Evolutionary conservation across 2,888 invertebrate genomes (phyloP), one percentile per base, ranked within the genome.

Genomic region (Itoplectis maculator): DNA sequence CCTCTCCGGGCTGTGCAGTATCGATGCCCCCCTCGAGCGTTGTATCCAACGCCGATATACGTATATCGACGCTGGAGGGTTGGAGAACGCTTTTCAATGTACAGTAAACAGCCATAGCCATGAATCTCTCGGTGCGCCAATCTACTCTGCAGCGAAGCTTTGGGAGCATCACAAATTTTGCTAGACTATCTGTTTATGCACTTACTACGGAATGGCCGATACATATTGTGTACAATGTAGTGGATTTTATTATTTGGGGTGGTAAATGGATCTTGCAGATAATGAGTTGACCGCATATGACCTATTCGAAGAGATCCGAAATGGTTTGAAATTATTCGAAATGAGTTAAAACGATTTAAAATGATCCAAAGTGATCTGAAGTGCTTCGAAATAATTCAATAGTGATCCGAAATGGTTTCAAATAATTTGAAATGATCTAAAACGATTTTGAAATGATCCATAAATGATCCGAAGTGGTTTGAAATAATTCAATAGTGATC

Each of bases 161-260:
- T 72, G 29, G 75, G 40, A 59, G 49, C 68, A 47, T 45, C 13
- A 68, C 61, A 69, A 54, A n/a, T 65, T 74, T 42, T 42, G 47
- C 18, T 8, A 2, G 7, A 49, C 18, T 49, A 15, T 49, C 18
- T 49, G 18, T 49, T 3, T 49, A 15, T 49, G 49, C 49, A 18
- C 49, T 18, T 18, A 49, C 49, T 18, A 49, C 18, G 18, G 45
- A 3, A 45, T 4, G 1, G 45, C n/a, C 1, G 13, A 13, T 45
- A 4, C n/a, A 45, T n/a, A 13, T 11, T 47, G 15, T 47, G n/a
- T 47, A 51, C 11, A 20, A 18, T 51, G 18, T 51, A 20, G 11
- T 54, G 11, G 23, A 54, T 54, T 23, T 4, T 54, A 45, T 45
- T 23, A 3, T 23, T 11, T 13, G 13, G 49, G 20, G 51, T 2